Base-by-base conservation (phyloP, 2,797 vertebrate genomes). In the Scomberomorus guttatus region DNA sequence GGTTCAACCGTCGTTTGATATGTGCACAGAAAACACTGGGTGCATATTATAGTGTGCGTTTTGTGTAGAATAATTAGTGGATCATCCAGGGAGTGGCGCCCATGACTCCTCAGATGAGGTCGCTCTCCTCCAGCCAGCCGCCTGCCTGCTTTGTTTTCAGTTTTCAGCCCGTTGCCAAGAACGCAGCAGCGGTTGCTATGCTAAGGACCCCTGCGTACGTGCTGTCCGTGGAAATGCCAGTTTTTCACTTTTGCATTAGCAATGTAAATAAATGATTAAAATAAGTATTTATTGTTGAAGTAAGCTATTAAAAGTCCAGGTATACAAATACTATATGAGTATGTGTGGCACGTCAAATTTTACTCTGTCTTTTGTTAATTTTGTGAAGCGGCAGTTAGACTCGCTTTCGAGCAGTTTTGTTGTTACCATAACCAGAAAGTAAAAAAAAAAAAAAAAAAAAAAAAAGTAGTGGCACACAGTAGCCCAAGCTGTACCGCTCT, bases 171-270 rank as follows among this genome's bases (percentile, higher is more conserved):
- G 93, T 95, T 93, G 81, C 88, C 55, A 87, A 12, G 91, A 17
- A 93, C 89, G 86, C 93, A 68, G 5, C 29, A 1, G n/a, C 13
- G 48, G 92, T 93, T 89, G 91, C 85, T 90, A 90, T 1, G 85
- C 55, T 81, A 62, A 91, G 92, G 93, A 84, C 92, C 91, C 70
- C 51, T 14, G 3, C 0, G 0, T 37, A 1, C 0, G 2, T 10
- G 83, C 8, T 85, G 89, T 69, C 89, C 55, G 37, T 10, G 50
- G 12, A 80, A 37, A 78, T 27, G 92, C 93, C 92, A 1, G 84
- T 15, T 58, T 70, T 7, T 0, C 2, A 81, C 3, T 69, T 64
- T 51, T n/a, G 20, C 2, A 1, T 8, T 52, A 55, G 58, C 1
- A 39, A 12, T n/a, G 2, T 58, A n/a, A 27, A 70, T 0, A 52